Percentiles rank a stretch among this genome's conserved stretches.
Evolutionary conservation across 1,140 invertebrate genomes (phyloP).

Genomic region (Episyrphus balteatus): DNA sequence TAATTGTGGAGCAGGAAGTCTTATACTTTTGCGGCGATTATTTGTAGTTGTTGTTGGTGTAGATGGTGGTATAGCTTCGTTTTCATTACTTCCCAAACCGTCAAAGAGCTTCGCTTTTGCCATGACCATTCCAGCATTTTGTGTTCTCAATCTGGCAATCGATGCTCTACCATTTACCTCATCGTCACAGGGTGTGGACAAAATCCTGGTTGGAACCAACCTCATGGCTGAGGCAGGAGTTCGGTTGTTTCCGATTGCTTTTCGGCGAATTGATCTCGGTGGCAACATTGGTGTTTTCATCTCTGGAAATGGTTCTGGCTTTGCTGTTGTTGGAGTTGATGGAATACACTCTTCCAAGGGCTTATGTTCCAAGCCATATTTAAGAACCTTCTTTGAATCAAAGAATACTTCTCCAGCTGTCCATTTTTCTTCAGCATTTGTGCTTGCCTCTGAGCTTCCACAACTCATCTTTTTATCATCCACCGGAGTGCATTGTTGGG

Average conservation of each 20-base stretch:
- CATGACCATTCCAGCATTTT: constrained; percentile 57
- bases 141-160: constrained; percentile 46
- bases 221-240: constrained; percentile 8
- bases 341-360: neutral
- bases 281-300: constrained; percentile 8
- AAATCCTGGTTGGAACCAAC: neutral
- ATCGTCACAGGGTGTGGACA: constrained; percentile 11
- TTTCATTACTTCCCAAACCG: constrained; percentile 26
- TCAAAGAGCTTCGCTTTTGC: constrained; percentile 55
- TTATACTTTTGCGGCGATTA: too few species aligned
- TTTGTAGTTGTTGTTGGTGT: neutral
- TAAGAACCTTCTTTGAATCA: neutral
- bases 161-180: constrained; percentile 44
- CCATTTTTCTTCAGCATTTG: constrained; percentile 4
- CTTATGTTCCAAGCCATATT: neutral
- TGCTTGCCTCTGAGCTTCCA: neutral
- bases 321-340: neutral
- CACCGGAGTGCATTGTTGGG: constrained; percentile 8
- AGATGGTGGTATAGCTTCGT: neutral
- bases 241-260: constrained; percentile 8
- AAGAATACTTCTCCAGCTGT: constrained; percentile 7
- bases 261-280: constrained; percentile 10
- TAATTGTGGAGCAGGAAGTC: too few species aligned
- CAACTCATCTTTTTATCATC: too few species aligned
- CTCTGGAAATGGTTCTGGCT: neutral